Evolutionary conservation across 2,113 vertebrate genomes (phyloP), one percentile per base, ranked within the genome.

Genomic region (Cyprinodon brontotheroides): DNA sequence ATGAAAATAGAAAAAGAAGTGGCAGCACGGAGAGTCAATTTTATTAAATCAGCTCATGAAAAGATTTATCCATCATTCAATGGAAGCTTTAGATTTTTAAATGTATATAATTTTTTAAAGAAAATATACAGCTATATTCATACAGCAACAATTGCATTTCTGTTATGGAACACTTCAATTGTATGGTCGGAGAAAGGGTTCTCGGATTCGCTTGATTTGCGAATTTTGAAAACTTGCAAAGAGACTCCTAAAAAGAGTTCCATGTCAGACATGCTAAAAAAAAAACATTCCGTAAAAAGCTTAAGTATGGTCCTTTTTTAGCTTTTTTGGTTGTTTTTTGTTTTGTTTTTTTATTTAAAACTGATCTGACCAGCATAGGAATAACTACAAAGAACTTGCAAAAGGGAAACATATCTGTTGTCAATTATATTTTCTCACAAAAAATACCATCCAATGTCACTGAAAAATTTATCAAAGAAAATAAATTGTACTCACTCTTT

Each of bases 1-100:
- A 72, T 74, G 61, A 83, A 63, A 79, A 70, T 3, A 70, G 75
- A 17, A 78, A 61, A 78, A 80, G 11, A 77, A 6, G 61, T 84
- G 13, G 77, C 73, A 47, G 63, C 74, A 82, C 2, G 43, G 10
- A 13, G 29, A 20, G 9, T 29, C 0, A 13, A 1, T 40, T 53
- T 9, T 47, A 9, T 15, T n/a, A 4, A 57, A 39, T 7, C 43
- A 13, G 40, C 68, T 73, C n/a, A 53, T 10, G 72, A 69, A 61
- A 70, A n/a, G 37, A 10, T 62, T 6, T 7, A 57, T 74, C 59
- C 59, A 48, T 62, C 67, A 11, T 40, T 12, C 71, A 2, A 71
- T 69, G 20, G 3, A 74, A 65, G 13, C 22, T 77, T 11, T 40
- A 70, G 1, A 72, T 36, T 60, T 40, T 43, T 37, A 39, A 72